Percentiles rank a stretch among this genome's conserved stretches.
Conservation (phyloP, 2,113 vertebrate genomes). For the Gopherus flavomarginatus region DNA sequence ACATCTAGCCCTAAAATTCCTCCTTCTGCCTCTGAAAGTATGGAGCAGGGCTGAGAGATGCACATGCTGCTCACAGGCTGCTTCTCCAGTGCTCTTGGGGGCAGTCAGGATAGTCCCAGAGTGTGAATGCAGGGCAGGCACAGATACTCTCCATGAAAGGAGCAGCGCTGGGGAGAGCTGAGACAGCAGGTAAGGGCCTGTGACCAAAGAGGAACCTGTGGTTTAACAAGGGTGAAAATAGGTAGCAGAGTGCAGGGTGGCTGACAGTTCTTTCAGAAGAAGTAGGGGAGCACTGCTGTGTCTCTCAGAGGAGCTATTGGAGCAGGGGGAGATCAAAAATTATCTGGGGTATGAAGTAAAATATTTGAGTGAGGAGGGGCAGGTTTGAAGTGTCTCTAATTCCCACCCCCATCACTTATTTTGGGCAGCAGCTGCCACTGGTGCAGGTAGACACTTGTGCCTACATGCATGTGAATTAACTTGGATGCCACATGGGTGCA, state of each 20-base stretch:
- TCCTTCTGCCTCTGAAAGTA: not conserved
- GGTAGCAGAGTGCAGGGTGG: not conserved
- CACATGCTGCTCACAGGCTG: not conserved
- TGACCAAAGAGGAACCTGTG: not conserved
- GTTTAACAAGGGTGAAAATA: not conserved
- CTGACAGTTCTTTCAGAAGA: not conserved
- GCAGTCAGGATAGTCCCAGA: not conserved
- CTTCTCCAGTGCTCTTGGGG: not conserved
- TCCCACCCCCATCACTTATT: not conserved
- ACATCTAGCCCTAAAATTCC: not conserved
- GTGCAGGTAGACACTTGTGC: not conserved
- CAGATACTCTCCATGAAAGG: not conserved
- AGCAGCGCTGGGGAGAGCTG: not conserved
- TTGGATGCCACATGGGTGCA: accelerated
- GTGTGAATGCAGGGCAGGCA: not conserved
- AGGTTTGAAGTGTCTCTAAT: not conserved
- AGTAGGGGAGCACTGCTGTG: not conserved
- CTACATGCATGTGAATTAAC: not conserved
- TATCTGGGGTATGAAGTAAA: not conserved
- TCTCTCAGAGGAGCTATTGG: not conserved
- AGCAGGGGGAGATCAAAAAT: not conserved
- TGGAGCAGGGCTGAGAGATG: not conserved
- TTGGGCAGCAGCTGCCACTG: not conserved
- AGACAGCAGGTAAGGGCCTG: not conserved
- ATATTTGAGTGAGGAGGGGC: not conserved